Percentiles rank a stretch among this genome's conserved stretches.
Conservation (phyloP, 1,140 invertebrate genomes). For the Platorchestia sp. region DNA sequence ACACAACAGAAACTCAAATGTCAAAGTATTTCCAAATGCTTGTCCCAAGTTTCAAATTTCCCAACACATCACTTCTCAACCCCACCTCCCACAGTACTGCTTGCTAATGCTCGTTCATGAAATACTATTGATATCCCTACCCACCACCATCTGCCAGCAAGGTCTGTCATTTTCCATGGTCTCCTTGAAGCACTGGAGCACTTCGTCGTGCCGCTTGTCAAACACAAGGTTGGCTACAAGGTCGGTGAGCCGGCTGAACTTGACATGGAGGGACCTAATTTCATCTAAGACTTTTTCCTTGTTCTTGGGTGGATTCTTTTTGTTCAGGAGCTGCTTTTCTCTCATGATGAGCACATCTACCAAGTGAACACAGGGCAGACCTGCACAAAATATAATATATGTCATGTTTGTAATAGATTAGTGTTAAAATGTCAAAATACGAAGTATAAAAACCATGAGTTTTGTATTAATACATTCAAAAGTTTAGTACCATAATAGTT, state of each 20-base stretch:
- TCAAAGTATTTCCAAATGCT: no score
- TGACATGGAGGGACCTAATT: background rate
- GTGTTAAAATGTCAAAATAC: background rate
- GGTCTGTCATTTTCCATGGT: background rate
- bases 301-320: background rate
- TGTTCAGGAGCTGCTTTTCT: slow-evolving; percentile 23
- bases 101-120: no score
- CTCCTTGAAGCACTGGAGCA: slow-evolving; percentile 5
- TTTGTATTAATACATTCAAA: no score
- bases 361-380: slow-evolving; percentile 6
- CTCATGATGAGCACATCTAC: slow-evolving; percentile 12
- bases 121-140: background rate
- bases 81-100: no score
- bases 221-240: background rate
- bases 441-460: background rate
- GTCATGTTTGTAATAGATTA: no score
- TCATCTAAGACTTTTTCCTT: background rate
- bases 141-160: slow-evolving; percentile 30
- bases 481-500: no score
- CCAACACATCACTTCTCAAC: no score
- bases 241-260: background rate
- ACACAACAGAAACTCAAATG: no score
- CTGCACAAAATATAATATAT: background rate
- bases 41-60: no score
- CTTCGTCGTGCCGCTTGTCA: background rate